Conservation (phyloP, 2,113 vertebrate species). For the Sialia sialis region DNA sequence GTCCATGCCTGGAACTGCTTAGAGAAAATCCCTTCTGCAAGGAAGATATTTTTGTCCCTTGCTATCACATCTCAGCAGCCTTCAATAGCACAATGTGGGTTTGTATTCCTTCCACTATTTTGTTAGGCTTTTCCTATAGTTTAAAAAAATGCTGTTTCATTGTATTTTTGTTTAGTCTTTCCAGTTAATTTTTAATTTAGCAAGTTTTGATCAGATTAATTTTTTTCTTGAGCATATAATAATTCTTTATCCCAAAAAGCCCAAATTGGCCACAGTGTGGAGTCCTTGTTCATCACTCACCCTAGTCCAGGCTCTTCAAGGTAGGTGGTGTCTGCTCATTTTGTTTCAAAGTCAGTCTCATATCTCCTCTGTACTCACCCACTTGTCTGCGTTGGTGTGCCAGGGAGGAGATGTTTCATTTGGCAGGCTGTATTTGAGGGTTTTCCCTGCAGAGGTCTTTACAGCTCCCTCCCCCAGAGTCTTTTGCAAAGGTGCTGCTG, state of each 20-base stretch:
- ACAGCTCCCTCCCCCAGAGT: neutral
- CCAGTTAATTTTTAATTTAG: neutral
- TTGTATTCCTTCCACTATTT: neutral
- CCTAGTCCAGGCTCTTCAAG: neutral
- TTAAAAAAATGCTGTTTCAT: neutral
- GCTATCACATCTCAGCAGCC: neutral
- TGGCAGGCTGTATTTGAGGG: neutral
- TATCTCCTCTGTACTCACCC: neutral
- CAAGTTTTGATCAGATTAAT: neutral
- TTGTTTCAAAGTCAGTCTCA: neutral
- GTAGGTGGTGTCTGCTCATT: neutral
- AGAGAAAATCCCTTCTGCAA: neutral
- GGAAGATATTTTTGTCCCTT: neutral
- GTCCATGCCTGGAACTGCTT: neutral
- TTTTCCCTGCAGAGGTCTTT: neutral
- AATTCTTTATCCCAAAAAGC: neutral
- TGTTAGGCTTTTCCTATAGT: neutral
- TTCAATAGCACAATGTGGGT: neutral
- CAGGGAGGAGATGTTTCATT: neutral
- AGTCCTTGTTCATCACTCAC: neutral
- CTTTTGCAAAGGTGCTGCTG: neutral
- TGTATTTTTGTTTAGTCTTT: neutral
- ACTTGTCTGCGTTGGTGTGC: neutral
- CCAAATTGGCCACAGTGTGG: accelerated
- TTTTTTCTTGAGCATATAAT: neutral